phyloP scores from a whole-genome alignment of 2,888 invertebrate species.

The Drosophila prostipennis region DNA sequence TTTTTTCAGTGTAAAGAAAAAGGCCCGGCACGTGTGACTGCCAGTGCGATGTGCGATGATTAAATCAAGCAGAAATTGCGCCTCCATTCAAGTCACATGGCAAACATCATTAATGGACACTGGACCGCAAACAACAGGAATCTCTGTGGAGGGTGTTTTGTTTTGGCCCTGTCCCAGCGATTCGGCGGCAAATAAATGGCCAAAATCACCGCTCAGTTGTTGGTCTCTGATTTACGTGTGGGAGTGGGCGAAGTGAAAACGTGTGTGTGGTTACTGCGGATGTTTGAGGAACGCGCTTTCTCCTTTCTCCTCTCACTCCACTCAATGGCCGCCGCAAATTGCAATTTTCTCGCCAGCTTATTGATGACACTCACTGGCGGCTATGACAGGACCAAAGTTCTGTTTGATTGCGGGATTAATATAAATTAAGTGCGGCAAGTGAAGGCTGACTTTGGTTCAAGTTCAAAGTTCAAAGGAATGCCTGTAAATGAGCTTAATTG shows the following conservation, averaged over 20 bases:
- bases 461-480: slow-evolving; percentile 8
- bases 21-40: neutral
- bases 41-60: slow-evolving; percentile 21
- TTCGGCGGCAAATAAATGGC: slow-evolving; percentile 8
- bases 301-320: neutral
- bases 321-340: slow-evolving; percentile 12
- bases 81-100: slow-evolving; percentile 23
- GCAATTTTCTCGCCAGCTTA: slow-evolving; percentile 29
- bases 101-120: slow-evolving; percentile 36
- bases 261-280: slow-evolving; percentile 23
- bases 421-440: slow-evolving; percentile 42
- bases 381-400: slow-evolving; percentile 33
- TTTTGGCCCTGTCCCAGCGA: neutral
- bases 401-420: slow-evolving; percentile 49
- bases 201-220: slow-evolving; percentile 18
- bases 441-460: neutral
- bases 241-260: neutral
- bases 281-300: slow-evolving; percentile 18
- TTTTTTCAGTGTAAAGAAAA: neutral
- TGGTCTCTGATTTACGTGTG: slow-evolving; percentile 11
- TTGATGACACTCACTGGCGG: slow-evolving; percentile 38
- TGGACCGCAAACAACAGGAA: slow-evolving; percentile 24
- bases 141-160: neutral
- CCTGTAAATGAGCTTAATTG: neutral
- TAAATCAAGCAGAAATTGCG: slow-evolving; percentile 21